A percentile compares a stretch with the other conserved stretches of the same genome.
Conservation (phyloP, 2,888 invertebrate genomes). For the Muschampia plurimacula region DNA sequence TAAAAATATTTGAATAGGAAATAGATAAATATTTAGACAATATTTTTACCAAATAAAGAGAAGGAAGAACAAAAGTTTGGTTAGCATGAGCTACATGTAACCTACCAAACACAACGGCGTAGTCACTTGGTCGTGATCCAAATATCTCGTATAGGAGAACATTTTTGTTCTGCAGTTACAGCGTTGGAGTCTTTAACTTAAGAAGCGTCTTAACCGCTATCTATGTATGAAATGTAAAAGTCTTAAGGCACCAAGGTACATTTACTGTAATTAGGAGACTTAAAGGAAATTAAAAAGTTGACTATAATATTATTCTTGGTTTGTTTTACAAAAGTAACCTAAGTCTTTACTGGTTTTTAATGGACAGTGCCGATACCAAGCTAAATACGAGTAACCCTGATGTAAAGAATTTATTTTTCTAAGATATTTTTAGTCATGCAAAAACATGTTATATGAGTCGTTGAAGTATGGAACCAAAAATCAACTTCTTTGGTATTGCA, state of each 20-base stretch:
- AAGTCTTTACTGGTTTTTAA: no score
- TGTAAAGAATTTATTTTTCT: no score
- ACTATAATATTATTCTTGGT: conserved; percentile 16
- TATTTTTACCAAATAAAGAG: background rate
- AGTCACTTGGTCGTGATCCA: conserved; percentile 33
- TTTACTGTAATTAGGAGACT: conserved; percentile 10
- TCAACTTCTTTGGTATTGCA: no score
- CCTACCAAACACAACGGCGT: conserved; percentile 24
- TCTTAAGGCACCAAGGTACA: background rate
- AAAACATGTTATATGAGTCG: no score
- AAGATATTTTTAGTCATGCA: no score
- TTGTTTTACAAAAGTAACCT: background rate
- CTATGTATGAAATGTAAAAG: conserved; percentile 24
- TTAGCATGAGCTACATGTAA: conserved; percentile 19
- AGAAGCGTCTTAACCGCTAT: conserved; percentile 28
- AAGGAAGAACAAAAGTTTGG: background rate
- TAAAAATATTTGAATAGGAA: no score
- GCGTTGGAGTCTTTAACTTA: conserved; percentile 28
- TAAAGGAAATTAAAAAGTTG: conserved; percentile 26
- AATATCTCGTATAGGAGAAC: conserved; percentile 22
- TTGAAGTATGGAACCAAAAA: no score
- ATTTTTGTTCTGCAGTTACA: conserved; percentile 38
- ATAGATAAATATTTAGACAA: no score
- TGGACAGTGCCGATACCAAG: no score
- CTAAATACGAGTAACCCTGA: no score